Conservation (phyloP, 2,797 vertebrate species). For the Zonotrichia albicollis region DNA sequence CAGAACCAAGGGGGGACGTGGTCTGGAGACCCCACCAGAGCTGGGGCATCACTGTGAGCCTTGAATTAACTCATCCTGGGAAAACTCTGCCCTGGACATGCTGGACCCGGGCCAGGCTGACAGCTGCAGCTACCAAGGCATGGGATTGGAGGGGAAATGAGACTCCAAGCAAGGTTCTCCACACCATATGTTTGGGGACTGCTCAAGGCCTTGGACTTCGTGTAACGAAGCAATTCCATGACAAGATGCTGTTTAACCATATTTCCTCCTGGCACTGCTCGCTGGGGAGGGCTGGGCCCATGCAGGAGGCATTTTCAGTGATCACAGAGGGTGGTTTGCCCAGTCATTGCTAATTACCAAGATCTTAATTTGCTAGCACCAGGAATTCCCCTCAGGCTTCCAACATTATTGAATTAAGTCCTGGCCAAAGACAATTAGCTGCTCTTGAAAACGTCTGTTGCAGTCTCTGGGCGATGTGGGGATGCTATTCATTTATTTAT, state of each 20-base stretch:
- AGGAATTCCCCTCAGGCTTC: conserved; percentile 26
- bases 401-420: conserved; percentile 29
- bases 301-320: conserved; percentile 6
- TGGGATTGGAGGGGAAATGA: conserved; percentile 5
- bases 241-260: conserved; percentile 56
- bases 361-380: conserved; percentile 34
- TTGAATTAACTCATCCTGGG: not conserved
- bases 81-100: not conserved
- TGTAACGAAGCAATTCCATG: conserved; percentile 66
- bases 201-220: conserved; percentile 54
- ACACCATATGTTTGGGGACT: conserved; percentile 73
- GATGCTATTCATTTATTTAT: not conserved
- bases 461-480: not conserved
- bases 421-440: conserved; percentile 25
- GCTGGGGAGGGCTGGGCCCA: not conserved
- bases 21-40: not conserved
- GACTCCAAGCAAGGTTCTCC: conserved; percentile 48
- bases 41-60: not conserved
- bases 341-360: conserved; percentile 54
- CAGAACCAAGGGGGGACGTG: not conserved
- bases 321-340: conserved; percentile 36
- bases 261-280: conserved; percentile 40
- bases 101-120: conserved; percentile 58
- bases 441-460: conserved; percentile 2
- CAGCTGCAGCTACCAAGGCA: conserved; percentile 61